These are phyloP conservation scores for Papilio polyxenes DNA, from an alignment of 1,140 invertebrate genomes.

Conservation along the genomic window DNA sequence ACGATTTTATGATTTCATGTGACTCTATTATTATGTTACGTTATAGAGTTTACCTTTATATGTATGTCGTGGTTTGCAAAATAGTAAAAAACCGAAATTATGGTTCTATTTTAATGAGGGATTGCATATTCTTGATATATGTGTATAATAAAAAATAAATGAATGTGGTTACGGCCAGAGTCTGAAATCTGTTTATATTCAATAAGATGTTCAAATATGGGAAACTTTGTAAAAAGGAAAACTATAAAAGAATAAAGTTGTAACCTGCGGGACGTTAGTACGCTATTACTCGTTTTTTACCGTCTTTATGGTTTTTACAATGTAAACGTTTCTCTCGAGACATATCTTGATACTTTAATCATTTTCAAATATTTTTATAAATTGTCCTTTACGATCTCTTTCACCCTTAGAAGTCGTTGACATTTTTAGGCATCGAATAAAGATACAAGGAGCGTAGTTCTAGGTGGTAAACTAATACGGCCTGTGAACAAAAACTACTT, in stretches of 20 bases:
- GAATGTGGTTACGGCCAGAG: background rate
- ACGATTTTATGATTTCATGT: too few relatives aligned
- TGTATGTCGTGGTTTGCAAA: too few relatives aligned
- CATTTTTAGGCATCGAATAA: background rate
- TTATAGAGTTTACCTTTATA: too few relatives aligned
- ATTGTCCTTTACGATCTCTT: background rate
- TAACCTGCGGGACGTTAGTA: background rate
- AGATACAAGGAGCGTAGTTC: background rate
- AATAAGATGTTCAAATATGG: background rate
- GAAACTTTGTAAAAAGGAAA: background rate
- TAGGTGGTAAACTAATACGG: background rate
- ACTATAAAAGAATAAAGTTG: background rate
- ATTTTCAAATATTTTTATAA: background rate
- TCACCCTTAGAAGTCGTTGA: background rate
- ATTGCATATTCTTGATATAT: background rate
- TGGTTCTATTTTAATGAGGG: too few relatives aligned
- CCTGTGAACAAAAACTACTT: background rate
- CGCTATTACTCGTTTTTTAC: background rate
- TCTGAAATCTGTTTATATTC: background rate
- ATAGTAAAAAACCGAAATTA: too few relatives aligned
- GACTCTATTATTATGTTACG: too few relatives aligned
- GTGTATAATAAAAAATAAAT: background rate
- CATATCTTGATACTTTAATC: background rate
- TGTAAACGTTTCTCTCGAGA: constrained; percentile 1
- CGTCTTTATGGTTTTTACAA: background rate